phyloP scores from a whole-genome alignment of 2,888 invertebrate species.

The Cenopis cana region DNA sequence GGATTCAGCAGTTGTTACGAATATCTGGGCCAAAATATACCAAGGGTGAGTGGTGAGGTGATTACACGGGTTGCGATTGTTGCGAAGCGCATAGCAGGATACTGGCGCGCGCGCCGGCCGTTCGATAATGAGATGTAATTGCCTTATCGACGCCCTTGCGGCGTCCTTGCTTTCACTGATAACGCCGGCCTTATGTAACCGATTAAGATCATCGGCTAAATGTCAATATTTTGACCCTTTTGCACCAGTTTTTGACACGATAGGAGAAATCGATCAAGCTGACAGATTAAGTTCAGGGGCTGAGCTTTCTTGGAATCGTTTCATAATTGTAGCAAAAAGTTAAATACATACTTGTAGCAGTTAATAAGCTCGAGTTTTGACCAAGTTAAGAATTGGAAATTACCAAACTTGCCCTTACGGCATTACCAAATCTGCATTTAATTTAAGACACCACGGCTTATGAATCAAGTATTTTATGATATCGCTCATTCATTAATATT shows the following conservation, averaged over 20 bases:
- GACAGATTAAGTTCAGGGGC: constrained; percentile 40
- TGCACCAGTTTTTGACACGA: constrained; percentile 42
- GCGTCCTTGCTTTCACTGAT: constrained; percentile 84
- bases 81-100: constrained; percentile 45
- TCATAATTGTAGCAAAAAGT: constrained; percentile 17
- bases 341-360: neutral
- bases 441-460: neutral
- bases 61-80: neutral
- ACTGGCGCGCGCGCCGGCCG: constrained; percentile 59
- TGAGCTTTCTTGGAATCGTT: constrained; percentile 34
- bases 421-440: neutral
- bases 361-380: constrained; percentile 6
- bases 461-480: neutral
- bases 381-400: constrained; percentile 2
- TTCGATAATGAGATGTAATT: constrained; percentile 73
- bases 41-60: constrained; percentile 1
- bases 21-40: neutral
- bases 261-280: constrained; percentile 39
- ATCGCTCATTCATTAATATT: neutral
- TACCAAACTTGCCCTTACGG: constrained; percentile 4
- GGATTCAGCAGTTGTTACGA: neutral
- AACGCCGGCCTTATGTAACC: constrained; percentile 67
- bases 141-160: constrained; percentile 76
- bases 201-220: constrained; percentile 56
- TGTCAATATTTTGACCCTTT: constrained; percentile 56